Conservation (phyloP, 2,113 vertebrate species). For the Siphamia tubifer region DNA sequence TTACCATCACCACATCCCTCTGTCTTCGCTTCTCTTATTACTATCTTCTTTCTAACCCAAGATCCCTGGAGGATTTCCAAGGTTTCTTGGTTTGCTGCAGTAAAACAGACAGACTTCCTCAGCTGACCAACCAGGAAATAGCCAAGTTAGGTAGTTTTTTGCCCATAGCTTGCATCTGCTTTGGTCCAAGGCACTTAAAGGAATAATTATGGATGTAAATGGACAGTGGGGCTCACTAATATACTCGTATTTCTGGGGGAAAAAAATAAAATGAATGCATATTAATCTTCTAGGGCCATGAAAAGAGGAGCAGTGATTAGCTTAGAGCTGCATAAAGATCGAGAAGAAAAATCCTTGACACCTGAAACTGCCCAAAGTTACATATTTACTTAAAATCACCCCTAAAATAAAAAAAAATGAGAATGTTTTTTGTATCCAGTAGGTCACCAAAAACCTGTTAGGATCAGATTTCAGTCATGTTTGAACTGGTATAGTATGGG, state of each 20-base stretch:
- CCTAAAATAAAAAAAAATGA: too few relatives aligned
- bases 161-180: not conserved
- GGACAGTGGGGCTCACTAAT: not conserved
- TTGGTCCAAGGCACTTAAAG: not conserved
- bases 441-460: too few relatives aligned
- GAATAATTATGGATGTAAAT: not conserved
- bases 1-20: conserved; percentile 21
- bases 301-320: not conserved
- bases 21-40: conserved; percentile 61
- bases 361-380: not conserved
- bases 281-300: too few relatives aligned
- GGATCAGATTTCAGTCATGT: too few relatives aligned
- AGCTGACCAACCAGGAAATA: not conserved
- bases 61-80: conserved; percentile 36
- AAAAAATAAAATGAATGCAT: too few relatives aligned
- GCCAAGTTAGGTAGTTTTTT: not conserved
- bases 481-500: too few relatives aligned
- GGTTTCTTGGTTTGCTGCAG: conserved; percentile 26
- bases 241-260: too few relatives aligned
- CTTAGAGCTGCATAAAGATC: not conserved
- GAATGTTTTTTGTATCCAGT: too few relatives aligned
- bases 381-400: too few relatives aligned
- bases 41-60: conserved; percentile 29
- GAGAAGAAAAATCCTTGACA: too few relatives aligned
- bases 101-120: conserved; percentile 20